These are phyloP conservation scores for Spheniscus humboldti DNA, from an alignment of 2,797 vertebrate genomes.

Conservation along the genomic window DNA sequence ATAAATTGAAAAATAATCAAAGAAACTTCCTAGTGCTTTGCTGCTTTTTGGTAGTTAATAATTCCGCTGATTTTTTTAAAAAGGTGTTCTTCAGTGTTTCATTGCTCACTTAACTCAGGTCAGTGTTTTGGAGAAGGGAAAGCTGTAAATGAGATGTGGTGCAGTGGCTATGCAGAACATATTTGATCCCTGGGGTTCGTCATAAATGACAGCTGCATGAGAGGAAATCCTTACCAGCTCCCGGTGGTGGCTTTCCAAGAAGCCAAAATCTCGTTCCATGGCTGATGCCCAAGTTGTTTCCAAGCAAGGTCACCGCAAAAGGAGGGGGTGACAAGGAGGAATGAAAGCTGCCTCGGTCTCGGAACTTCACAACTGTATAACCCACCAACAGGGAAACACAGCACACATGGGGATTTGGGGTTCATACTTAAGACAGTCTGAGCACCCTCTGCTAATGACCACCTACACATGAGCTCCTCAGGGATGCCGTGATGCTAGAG, in stretches of 20 bases:
- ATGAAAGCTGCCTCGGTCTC: background rate
- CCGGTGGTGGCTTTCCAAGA: background rate
- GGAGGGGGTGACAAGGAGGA: background rate
- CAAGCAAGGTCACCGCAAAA: background rate
- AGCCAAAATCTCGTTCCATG: background rate
- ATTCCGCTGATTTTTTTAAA: background rate
- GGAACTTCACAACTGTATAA: background rate
- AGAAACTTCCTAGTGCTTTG: background rate
- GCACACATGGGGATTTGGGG: background rate
- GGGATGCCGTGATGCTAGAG: background rate
- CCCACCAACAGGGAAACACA: background rate
- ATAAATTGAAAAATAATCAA: conserved; percentile 40
- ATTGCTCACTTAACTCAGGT: background rate
- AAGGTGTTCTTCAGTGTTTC: background rate
- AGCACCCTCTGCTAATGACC: background rate
- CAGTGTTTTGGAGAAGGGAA: background rate
- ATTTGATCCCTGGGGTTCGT: background rate
- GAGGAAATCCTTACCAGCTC: background rate
- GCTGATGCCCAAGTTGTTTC: background rate
- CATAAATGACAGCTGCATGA: background rate
- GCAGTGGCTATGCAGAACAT: background rate
- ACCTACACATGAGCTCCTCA: background rate
- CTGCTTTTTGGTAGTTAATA: background rate
- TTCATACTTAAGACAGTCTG: background rate
- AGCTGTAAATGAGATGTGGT: background rate